phyloP scores from a whole-genome alignment of 2,113 vertebrate genomes.

The Psilopsiagon aymara region DNA sequence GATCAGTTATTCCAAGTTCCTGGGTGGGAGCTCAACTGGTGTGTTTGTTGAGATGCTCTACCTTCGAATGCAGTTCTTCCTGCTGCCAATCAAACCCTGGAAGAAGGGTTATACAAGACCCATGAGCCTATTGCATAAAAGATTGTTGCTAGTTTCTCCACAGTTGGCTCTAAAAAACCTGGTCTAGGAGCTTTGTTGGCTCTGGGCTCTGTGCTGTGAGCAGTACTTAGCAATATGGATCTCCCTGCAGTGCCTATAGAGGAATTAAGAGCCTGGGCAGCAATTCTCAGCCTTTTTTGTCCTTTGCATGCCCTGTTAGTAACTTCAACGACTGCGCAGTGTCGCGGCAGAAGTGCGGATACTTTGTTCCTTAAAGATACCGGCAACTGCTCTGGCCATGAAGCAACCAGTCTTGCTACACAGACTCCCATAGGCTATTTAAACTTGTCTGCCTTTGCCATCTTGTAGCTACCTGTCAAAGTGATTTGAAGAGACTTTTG shows the following conservation, averaged over 20 bases:
- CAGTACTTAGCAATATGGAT: rapidly evolving
- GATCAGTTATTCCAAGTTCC: background rate
- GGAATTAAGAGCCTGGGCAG: background rate
- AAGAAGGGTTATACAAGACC: background rate
- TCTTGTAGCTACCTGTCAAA: background rate
- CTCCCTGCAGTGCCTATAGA: background rate
- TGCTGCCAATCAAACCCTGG: background rate
- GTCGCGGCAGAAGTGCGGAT: background rate
- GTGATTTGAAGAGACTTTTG: background rate
- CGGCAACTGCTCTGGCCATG: background rate
- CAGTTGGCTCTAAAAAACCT: background rate
- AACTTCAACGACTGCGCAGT: background rate
- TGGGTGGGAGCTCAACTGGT: background rate
- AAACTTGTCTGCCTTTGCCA: background rate
- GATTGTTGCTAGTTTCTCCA: background rate
- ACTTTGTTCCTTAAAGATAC: background rate
- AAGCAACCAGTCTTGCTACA: background rate
- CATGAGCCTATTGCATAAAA: background rate
- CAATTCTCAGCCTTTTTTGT: background rate
- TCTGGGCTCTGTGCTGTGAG: background rate
- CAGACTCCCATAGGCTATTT: background rate
- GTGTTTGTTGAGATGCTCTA: background rate
- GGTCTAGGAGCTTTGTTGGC: background rate
- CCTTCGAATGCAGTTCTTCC: background rate
- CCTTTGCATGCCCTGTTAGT: background rate